Percentiles rank a stretch among this genome's conserved stretches.
Conservation (phyloP, 2,888 invertebrate species). For the Dynastes hyllus region DNA sequence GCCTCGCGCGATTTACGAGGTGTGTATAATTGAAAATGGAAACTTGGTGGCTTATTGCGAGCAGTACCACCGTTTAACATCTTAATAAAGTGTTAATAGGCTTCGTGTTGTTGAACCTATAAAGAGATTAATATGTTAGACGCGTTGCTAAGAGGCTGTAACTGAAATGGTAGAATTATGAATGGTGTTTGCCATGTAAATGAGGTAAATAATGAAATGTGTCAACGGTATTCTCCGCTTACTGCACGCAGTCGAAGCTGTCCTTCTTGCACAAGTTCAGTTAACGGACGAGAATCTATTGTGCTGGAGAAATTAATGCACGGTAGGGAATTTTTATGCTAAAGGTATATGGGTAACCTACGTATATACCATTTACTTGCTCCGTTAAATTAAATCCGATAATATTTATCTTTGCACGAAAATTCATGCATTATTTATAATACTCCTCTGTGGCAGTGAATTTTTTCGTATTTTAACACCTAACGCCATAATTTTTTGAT, state of each 20-base stretch:
- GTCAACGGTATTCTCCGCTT: conserved; percentile 42
- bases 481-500: conserved; percentile 7
- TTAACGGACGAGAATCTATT: conserved; percentile 32
- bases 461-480: conserved; percentile 32
- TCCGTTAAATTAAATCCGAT: conserved; percentile 33
- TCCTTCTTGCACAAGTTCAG: conserved; percentile 37
- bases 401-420: conserved; percentile 41
- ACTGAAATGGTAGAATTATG: conserved; percentile 46
- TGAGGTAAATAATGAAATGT: conserved; percentile 47
- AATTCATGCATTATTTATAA: conserved; percentile 36
- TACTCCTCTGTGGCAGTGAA: neutral
- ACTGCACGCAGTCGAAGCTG: conserved; percentile 17
- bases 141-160: conserved; percentile 44
- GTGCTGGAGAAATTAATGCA: conserved; percentile 9
- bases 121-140: conserved; percentile 45
- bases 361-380: conserved; percentile 21
- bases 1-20: conserved; percentile 43
- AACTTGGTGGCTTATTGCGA: conserved; percentile 36
- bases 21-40: conserved; percentile 46
- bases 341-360: neutral
- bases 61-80: conserved; percentile 43
- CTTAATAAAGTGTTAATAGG: conserved; percentile 46
- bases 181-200: conserved; percentile 46
- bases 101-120: conserved; percentile 46
- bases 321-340: conserved; percentile 31